Conservation (phyloP, 2,888 invertebrate species). For the Lysandra bellargus region DNA sequence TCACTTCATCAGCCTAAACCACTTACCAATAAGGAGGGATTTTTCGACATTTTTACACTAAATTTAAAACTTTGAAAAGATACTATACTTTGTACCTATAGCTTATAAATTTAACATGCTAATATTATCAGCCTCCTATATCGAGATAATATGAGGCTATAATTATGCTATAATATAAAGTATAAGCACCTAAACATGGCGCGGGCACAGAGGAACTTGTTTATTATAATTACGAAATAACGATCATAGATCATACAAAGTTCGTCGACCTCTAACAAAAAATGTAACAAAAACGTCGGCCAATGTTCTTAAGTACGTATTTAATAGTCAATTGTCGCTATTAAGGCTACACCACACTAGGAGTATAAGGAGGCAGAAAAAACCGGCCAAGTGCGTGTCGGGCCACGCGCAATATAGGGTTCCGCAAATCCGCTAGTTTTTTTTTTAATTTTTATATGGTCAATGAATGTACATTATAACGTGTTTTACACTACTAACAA, state of each 20-base stretch:
- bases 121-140: not conserved
- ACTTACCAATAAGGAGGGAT: too few species aligned
- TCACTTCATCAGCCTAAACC: too few species aligned
- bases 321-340: not conserved
- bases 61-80: too few species aligned
- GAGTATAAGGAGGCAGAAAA: too few species aligned
- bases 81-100: too few species aligned
- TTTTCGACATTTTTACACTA: too few species aligned
- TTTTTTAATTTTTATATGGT: too few species aligned
- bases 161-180: not conserved
- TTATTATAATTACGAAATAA: constrained; percentile 25
- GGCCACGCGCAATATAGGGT: too few species aligned
- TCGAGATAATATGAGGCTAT: not conserved
- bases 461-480: too few species aligned
- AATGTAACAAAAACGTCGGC: not conserved
- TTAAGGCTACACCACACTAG: not conserved
- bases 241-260: constrained; percentile 21
- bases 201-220: not conserved
- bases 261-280: constrained; percentile 24
- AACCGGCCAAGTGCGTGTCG: too few species aligned
- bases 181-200: not conserved
- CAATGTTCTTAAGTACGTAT: not conserved
- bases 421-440: too few species aligned
- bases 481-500: too few species aligned
- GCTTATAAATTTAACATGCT: not conserved